Conservation (phyloP, 2,113 vertebrate genomes). For the Oreocharis arfaki region DNA sequence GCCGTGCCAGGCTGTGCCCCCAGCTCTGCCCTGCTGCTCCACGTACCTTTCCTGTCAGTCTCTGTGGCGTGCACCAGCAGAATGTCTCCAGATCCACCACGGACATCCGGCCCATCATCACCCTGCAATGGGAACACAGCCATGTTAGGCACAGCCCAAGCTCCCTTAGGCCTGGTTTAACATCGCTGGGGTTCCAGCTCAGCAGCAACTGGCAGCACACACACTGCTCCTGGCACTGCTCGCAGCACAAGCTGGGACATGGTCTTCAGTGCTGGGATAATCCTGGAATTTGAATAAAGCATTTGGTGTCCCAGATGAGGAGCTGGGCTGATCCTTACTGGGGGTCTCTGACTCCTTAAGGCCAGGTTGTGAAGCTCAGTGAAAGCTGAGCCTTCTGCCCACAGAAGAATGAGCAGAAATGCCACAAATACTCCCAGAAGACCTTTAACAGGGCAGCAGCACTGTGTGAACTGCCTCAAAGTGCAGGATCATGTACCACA, state of each 20-base stretch:
- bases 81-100: constrained; percentile 94
- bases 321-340: neutral
- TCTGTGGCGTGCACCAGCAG: constrained; percentile 95
- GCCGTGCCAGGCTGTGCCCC: neutral
- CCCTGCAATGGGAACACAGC: constrained; percentile 70
- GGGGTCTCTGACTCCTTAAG: neutral
- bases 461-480: neutral
- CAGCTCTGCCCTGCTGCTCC: neutral
- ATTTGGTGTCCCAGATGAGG: neutral
- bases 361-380: neutral
- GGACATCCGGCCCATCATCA: constrained; percentile 95
- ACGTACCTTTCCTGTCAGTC: constrained; percentile 93
- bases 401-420: neutral
- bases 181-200: neutral
- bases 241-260: neutral
- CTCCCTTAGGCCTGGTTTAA: neutral
- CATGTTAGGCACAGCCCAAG: neutral
- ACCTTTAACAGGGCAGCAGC: neutral
- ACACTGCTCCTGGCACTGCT: neutral
- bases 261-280: neutral
- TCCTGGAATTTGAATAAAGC: neutral
- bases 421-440: neutral
- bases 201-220: neutral
- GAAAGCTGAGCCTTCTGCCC: neutral
- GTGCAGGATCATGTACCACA: neutral